Percentiles rank a stretch among this genome's conserved stretches.
These are phyloP conservation scores for Sebastes cheni DNA, from an alignment of 2,797 vertebrate genomes.

Conservation along the genomic window DNA sequence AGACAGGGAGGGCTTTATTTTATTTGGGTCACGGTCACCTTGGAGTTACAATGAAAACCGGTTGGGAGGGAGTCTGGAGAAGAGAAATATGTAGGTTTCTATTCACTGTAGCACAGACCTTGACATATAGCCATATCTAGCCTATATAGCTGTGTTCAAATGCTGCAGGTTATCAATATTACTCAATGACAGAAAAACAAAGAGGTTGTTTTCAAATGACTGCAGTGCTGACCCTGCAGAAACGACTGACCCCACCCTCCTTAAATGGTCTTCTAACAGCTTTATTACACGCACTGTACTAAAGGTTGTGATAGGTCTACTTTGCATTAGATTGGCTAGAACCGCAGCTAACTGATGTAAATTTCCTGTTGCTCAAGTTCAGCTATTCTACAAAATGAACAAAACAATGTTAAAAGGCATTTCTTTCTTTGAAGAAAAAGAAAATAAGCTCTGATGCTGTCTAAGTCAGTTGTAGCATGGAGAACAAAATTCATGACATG, in stretches of 20 bases:
- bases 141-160: background rate
- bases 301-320: background rate
- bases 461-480: background rate
- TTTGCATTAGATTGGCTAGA: background rate
- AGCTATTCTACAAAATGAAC: background rate
- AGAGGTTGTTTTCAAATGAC: background rate
- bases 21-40: constrained; percentile 44
- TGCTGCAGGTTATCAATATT: background rate
- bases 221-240: constrained; percentile 20
- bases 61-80: background rate
- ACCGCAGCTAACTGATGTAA: background rate
- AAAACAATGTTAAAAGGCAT: background rate
- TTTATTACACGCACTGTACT: background rate
- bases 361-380: background rate
- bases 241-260: background rate
- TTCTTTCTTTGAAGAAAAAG: background rate
- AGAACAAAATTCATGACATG: background rate
- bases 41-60: background rate
- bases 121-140: background rate
- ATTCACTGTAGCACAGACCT: background rate
- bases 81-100: background rate
- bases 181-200: background rate
- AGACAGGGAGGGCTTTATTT: constrained; percentile 34
- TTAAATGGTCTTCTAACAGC: background rate
- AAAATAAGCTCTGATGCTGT: background rate